Base-by-base conservation (phyloP, 2,888 invertebrate genomes). In the Melinopterus prodromus region DNA sequence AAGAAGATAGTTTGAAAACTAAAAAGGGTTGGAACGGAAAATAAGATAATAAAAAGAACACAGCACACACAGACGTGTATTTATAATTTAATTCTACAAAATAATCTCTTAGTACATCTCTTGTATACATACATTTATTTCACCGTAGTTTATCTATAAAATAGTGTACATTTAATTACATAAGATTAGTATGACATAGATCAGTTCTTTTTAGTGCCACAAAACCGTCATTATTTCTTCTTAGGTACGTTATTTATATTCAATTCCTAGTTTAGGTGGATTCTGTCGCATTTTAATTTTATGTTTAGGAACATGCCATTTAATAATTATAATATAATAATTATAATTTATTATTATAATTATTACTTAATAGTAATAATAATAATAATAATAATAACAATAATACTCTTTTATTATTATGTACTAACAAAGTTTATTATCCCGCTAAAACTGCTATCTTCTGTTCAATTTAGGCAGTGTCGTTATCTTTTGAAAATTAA, bases 221-320 rank as follows among this genome's bases (percentile, higher is more conserved):
- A 69, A 35, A 75, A 80, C 80, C 70, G 74, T 77, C 77, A 79
- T 79, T 77, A 76, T 76, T 69, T 70, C 38, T 72, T 77, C 76
- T 80, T 81, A 82, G 81, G 81, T 82, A 82, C 82, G 37, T 53
- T 80, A 26, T 26, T 82, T 36, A 81, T 80, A 79, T 85, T 87
- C 86, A 87, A 87, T 87, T 87, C 86, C 86, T 85, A 83, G 83
- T 81, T 81, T 84, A 85, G 85, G 86, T 85, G 84, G 84, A 83
- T 81, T 81, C 76, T 79, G 79, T 79, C 81, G 79, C 74, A 6
- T 78, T 77, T 16, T 35, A 69, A 37, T 53, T 38, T 16, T 74
- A 35, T 74, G n/a, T 35, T 74, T 74, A 74, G 74, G 74, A 74
- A 74, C 74, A 35, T 74, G 16, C 74, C 74, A 74, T 12, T 74